A percentile compares a stretch with the other conserved stretches of the same genome.
These are phyloP conservation scores for Cepaea nemoralis DNA, from an alignment of 1,140 invertebrate species.

Conservation along the genomic window DNA sequence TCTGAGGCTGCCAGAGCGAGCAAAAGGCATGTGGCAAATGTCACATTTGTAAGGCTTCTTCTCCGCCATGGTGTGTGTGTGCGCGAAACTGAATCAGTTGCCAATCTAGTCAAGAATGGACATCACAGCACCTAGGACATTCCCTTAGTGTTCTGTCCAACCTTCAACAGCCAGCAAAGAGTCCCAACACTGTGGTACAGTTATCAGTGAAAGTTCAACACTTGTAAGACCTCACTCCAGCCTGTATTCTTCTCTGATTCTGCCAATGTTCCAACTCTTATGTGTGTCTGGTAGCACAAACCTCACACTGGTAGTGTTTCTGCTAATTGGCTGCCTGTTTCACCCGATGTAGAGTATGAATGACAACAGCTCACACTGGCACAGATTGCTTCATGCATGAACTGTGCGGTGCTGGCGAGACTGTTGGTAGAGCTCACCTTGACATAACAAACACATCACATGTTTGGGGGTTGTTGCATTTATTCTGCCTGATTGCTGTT, in stretches of 20 bases:
- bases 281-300: neutral
- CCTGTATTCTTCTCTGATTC: neutral
- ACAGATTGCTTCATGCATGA: no score
- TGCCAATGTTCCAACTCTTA: neutral
- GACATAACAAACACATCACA: no score
- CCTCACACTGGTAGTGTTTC: neutral
- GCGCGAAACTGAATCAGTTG: neutral
- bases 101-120: neutral
- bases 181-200: neutral
- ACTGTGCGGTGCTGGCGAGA: no score
- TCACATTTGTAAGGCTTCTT: neutral
- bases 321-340: no score
- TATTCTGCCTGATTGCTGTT: no score
- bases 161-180: neutral
- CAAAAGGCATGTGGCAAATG: neutral
- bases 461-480: no score
- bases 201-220: neutral
- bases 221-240: neutral
- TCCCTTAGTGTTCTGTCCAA: neutral
- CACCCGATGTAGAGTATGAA: no score
- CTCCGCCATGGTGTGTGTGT: neutral
- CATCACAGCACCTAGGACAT: neutral
- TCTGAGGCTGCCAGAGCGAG: neutral
- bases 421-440: no score
- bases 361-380: no score